Percentiles rank a stretch among this genome's conserved stretches.
Conservation (phyloP, 2,113 vertebrate genomes). For the Eclectus roratus region DNA sequence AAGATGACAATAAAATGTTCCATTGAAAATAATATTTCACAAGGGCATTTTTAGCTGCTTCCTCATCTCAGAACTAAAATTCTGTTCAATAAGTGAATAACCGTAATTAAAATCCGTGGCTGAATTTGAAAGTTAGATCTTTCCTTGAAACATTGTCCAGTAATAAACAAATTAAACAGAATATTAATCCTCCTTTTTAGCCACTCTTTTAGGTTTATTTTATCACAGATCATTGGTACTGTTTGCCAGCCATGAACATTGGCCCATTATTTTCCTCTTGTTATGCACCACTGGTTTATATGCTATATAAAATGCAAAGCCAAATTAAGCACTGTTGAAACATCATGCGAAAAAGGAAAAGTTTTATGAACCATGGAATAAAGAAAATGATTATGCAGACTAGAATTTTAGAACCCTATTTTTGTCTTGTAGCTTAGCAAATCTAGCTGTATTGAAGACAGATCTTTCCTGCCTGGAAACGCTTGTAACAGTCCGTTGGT, state of each 20-base stretch:
- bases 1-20: background rate
- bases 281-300: conserved; percentile 15
- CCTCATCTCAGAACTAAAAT: background rate
- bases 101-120: background rate
- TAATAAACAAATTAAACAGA: background rate
- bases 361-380: conserved; percentile 39
- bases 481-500: background rate
- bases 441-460: background rate
- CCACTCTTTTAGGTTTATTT: background rate
- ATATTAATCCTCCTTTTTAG: background rate
- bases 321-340: conserved; percentile 35
- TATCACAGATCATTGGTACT: background rate
- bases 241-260: background rate
- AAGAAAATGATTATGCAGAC: background rate
- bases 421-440: background rate
- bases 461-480: background rate
- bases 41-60: background rate
- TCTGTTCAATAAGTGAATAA: background rate
- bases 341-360: background rate
- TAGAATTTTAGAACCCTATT: background rate
- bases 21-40: background rate
- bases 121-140: background rate
- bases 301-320: conserved; percentile 22
- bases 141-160: background rate
- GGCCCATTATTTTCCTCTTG: conserved; percentile 12